phyloP scores from a whole-genome alignment of 2,888 invertebrate species.

The Rapana venosa region DNA sequence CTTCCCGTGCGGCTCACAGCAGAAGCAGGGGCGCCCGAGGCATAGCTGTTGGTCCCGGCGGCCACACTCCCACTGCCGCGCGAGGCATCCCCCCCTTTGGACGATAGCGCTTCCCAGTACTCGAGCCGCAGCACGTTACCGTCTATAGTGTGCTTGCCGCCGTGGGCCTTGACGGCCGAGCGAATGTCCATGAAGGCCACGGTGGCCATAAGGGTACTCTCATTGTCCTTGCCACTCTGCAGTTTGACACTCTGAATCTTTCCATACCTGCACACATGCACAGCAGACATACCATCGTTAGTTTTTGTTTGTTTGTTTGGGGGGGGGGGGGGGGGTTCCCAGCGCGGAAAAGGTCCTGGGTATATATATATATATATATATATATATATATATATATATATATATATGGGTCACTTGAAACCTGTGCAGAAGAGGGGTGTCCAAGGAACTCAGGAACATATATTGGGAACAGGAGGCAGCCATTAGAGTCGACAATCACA shows the following conservation, averaged over 20 bases:
- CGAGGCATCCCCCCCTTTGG: constrained; percentile 35
- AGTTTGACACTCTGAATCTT: constrained; percentile 98
- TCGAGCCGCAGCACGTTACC: constrained; percentile 85
- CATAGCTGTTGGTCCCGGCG: constrained; percentile 4
- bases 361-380: too few species aligned
- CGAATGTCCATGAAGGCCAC: constrained; percentile 94
- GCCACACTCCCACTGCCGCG: constrained; percentile 17
- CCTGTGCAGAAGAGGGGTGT: too few species aligned
- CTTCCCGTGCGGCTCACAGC: constrained; percentile 28
- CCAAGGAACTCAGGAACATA: too few species aligned
- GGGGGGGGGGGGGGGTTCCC: too few species aligned
- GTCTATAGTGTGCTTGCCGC: constrained; percentile 92
- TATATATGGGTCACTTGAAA: too few species aligned
- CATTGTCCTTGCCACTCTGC: constrained; percentile 82
- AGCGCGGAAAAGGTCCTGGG: too few species aligned
- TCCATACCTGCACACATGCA: constrained; percentile 88
- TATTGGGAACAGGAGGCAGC: too few species aligned
- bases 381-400: too few species aligned
- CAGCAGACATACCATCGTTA: not conserved
- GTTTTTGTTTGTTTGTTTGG: too few species aligned
- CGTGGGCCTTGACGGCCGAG: constrained; percentile 95
- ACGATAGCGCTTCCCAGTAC: constrained; percentile 87
- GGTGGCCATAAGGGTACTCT: constrained; percentile 66
- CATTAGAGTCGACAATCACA: too few species aligned
- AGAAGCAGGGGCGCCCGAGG: constrained; percentile 19